phyloP scores from a whole-genome alignment of 2,888 invertebrate species.

The Orthosia incerta region DNA sequence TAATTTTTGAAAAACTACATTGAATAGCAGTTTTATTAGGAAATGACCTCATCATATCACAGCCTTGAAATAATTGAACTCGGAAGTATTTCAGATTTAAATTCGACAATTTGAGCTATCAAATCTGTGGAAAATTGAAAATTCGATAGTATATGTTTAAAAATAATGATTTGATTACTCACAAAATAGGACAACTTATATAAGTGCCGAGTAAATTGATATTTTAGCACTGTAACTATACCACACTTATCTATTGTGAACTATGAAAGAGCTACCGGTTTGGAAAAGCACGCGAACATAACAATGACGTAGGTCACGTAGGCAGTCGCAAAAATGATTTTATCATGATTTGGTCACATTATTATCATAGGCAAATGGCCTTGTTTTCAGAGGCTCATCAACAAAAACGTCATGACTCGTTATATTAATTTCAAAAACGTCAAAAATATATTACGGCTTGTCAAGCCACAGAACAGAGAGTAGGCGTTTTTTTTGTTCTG shows the following conservation, averaged over 20 bases:
- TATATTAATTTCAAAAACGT: no score
- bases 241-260: slow-evolving; percentile 13
- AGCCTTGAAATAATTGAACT: slow-evolving; percentile 22
- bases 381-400: no score
- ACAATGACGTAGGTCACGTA: not conserved
- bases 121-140: slow-evolving; percentile 6
- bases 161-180: slow-evolving; percentile 19
- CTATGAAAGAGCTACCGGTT: slow-evolving; percentile 6
- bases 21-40: not conserved
- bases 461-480: no score
- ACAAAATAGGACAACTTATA: not conserved
- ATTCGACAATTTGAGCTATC: slow-evolving; percentile 29
- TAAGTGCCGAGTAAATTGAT: slow-evolving; percentile 26
- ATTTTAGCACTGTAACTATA: slow-evolving; percentile 19
- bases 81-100: slow-evolving; percentile 12
- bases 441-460: no score
- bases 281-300: not conserved
- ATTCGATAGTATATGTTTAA: slow-evolving; percentile 21
- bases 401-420: no score
- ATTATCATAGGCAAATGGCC: no score
- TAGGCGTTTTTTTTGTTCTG: no score
- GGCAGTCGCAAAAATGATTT: not conserved
- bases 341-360: not conserved
- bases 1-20: not conserved
- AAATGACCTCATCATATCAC: not conserved